phyloP scores from a whole-genome alignment of 2,888 invertebrate genomes.

The Meiosimyza platycephala region DNA sequence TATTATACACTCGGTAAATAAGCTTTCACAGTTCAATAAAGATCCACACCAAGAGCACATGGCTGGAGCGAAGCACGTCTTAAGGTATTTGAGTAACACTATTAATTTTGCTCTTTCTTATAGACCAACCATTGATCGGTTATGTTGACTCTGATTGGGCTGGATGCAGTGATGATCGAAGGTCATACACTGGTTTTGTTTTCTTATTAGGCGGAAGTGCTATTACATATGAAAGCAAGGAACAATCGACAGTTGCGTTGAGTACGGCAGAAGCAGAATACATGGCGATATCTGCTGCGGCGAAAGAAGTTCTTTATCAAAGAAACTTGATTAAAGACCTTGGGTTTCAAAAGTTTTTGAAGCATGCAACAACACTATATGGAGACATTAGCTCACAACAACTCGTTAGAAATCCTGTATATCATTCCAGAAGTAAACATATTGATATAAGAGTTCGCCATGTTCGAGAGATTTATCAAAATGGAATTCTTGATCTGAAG shows the following conservation, averaged over 20 bases:
- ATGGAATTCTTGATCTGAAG: too few species aligned
- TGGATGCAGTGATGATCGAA: not conserved
- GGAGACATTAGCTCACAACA: too few species aligned
- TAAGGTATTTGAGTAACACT: not conserved
- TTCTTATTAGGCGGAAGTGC: not conserved
- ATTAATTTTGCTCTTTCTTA: not conserved
- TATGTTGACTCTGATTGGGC: not conserved
- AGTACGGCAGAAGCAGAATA: too few species aligned
- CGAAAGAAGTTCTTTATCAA: too few species aligned
- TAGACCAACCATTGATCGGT: not conserved
- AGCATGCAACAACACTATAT: too few species aligned
- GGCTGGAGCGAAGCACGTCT: not conserved
- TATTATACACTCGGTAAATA: too few species aligned
- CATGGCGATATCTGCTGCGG: too few species aligned
- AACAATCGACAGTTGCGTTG: not conserved
- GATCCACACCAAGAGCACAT: slow-evolving; percentile 6
- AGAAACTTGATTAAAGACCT: not conserved
- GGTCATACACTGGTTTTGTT: not conserved
- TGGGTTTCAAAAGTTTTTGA: too few species aligned
- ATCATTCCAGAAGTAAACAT: too few species aligned
- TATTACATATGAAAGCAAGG: not conserved
- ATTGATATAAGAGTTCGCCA: too few species aligned
- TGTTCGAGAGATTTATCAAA: too few species aligned
- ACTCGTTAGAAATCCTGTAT: too few species aligned
- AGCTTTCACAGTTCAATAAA: not conserved